Conservation (phyloP, 2,113 vertebrate genomes). For the Tylochromis polylepis region DNA sequence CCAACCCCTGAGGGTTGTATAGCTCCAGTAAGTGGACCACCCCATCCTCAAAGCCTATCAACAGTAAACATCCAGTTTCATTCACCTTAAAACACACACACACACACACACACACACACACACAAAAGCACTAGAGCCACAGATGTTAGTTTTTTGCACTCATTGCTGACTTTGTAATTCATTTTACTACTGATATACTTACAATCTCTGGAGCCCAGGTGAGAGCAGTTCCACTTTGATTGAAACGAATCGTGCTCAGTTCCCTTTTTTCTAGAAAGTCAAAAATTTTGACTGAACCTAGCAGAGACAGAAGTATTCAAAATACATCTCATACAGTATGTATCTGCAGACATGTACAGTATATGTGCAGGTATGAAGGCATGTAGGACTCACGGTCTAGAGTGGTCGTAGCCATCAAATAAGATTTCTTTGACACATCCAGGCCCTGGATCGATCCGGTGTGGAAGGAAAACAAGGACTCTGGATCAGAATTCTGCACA, state of each 20-base stretch:
- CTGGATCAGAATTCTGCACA: constrained; percentile 80
- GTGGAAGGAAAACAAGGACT: constrained; percentile 85
- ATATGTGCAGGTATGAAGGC: no score
- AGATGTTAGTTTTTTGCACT: not conserved
- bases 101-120: no score
- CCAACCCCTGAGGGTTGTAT: constrained; percentile 71
- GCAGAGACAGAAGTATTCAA: not conserved
- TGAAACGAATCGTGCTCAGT: constrained; percentile 76
- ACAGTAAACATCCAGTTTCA: constrained; percentile 73
- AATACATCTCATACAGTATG: not conserved
- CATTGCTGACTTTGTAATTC: not conserved
- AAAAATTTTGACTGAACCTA: constrained; percentile 86
- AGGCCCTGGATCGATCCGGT: constrained; percentile 79
- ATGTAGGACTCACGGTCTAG: constrained; percentile 77
- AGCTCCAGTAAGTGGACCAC: constrained; percentile 88
- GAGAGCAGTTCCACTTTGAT: constrained; percentile 84
- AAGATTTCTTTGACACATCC: constrained; percentile 77
- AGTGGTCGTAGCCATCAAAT: constrained; percentile 85
- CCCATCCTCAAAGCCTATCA: constrained; percentile 88
- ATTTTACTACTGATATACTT: constrained; percentile 4
- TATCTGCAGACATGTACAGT: not conserved
- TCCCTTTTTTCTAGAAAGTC: constrained; percentile 81
- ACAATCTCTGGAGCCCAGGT: constrained; percentile 83
- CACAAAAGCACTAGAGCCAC: not conserved
- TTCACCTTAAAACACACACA: constrained; percentile 67